A percentile compares a stretch with the other conserved stretches of the same genome.
phyloP scores from a whole-genome alignment of 2,797 vertebrate species.

The Gadopsis bispinosus region DNA sequence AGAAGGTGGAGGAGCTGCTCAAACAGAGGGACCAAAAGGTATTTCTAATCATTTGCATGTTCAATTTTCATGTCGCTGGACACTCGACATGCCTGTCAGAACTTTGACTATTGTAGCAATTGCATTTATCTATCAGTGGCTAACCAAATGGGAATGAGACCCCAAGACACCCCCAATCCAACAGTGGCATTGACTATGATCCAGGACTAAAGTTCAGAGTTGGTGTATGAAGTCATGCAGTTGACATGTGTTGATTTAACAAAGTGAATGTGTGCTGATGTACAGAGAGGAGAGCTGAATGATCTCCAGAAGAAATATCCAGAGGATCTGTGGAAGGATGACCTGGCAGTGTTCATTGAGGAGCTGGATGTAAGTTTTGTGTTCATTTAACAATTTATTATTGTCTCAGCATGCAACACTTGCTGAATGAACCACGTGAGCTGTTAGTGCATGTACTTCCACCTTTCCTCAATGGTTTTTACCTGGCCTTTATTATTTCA shows the following conservation, averaged over 20 bases:
- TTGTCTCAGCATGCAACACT: no score
- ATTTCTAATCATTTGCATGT: neutral
- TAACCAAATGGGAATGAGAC: neutral
- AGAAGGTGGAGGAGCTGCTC: constrained; percentile 96
- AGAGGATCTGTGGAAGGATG: constrained; percentile 96
- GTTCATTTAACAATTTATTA: neutral
- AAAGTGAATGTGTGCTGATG: constrained; percentile 38
- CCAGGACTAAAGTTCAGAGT: neutral
- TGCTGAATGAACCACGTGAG: neutral
- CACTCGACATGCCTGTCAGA: neutral
- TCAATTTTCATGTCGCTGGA: neutral
- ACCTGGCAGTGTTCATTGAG: constrained; percentile 94
- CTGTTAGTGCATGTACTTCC: neutral
- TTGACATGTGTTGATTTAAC: neutral
- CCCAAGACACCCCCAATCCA: neutral
- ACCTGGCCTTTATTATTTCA: neutral
- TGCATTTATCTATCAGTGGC: neutral
- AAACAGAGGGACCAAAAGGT: constrained; percentile 97
- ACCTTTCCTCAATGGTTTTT: neutral
- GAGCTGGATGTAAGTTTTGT: constrained; percentile 91
- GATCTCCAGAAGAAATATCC: constrained; percentile 90
- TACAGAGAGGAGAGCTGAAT: constrained; percentile 91
- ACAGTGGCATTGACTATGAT: neutral
- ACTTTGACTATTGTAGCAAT: neutral
- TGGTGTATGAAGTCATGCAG: neutral